phyloP scores from a whole-genome alignment of 2,113 vertebrate genomes.

The Seriola aureovittata region DNA sequence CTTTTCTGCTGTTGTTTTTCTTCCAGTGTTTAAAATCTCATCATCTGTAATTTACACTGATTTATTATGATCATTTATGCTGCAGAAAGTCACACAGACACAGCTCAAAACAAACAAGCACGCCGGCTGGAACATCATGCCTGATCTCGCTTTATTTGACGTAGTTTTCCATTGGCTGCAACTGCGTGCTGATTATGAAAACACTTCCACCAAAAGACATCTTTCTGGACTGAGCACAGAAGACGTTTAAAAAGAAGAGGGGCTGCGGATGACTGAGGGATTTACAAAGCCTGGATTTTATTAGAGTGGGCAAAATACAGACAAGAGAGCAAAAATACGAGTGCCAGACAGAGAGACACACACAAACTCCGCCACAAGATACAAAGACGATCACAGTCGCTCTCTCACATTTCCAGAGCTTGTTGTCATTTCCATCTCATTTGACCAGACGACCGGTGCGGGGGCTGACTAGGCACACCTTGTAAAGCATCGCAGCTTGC shows the following conservation, averaged over 20 bases:
- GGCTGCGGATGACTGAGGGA: conserved; percentile 14
- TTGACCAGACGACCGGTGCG: conserved; percentile 39
- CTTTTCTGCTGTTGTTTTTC: neutral
- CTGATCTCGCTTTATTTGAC: conserved; percentile 40
- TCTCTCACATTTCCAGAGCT: conserved; percentile 48
- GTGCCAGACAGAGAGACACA: conserved; percentile 9
- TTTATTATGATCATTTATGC: conserved; percentile 17
- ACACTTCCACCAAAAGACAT: conserved; percentile 57
- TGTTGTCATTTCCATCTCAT: conserved; percentile 57
- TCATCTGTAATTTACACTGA: conserved; percentile 5
- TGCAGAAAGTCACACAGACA: neutral
- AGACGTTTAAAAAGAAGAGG: neutral
- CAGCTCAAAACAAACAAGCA: conserved; percentile 29
- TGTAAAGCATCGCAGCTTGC: conserved; percentile 44
- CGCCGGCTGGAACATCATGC: conserved; percentile 24
- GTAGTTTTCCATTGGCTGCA: conserved; percentile 41
- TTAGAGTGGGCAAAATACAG: conserved; percentile 58
- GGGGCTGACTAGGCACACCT: conserved; percentile 62
- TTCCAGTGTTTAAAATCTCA: neutral
- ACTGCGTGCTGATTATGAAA: conserved; percentile 41
- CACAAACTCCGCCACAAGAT: conserved; percentile 20
- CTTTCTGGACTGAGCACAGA: conserved; percentile 45
- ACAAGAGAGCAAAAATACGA: neutral
- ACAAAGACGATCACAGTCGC: conserved; percentile 50
- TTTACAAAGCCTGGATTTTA: conserved; percentile 53